Conservation (phyloP, 2,113 vertebrate species). For the Corythoichthys haematopterus region DNA sequence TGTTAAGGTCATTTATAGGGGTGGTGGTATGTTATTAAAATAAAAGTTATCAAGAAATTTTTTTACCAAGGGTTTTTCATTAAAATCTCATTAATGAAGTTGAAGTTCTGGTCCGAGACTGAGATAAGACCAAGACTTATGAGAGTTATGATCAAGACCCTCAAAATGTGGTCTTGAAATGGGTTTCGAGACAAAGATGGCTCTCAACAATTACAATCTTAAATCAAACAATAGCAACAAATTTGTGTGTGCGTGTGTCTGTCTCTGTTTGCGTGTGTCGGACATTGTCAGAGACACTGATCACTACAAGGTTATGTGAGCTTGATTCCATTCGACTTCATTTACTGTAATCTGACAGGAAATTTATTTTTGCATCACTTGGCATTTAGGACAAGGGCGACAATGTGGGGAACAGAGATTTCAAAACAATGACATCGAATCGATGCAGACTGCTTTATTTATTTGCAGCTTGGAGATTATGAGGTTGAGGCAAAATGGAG, state of each 20-base stretch:
- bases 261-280: background rate
- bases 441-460: constrained; percentile 47
- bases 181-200: too few species aligned
- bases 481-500: constrained; percentile 16
- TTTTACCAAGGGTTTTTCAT: too few species aligned
- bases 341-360: constrained; percentile 48
- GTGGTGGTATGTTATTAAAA: too few species aligned
- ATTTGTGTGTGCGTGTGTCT: constrained; percentile 4
- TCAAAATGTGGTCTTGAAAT: too few species aligned
- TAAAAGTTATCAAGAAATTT: too few species aligned
- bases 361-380: constrained; percentile 54
- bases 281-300: constrained; percentile 38
- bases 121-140: too few species aligned
- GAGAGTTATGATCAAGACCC: too few species aligned
- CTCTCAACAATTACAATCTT: too few species aligned
- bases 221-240: background rate
- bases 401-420: constrained; percentile 28
- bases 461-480: constrained; percentile 16
- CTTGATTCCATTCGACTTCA: constrained; percentile 51
- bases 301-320: constrained; percentile 48
- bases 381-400: constrained; percentile 50
- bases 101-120: too few species aligned
- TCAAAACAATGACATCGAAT: constrained; percentile 47
- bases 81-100: too few species aligned
- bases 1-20: too few species aligned